Base-by-base conservation (phyloP, 1,140 invertebrate species). In the Drosophila sp. region DNA sequence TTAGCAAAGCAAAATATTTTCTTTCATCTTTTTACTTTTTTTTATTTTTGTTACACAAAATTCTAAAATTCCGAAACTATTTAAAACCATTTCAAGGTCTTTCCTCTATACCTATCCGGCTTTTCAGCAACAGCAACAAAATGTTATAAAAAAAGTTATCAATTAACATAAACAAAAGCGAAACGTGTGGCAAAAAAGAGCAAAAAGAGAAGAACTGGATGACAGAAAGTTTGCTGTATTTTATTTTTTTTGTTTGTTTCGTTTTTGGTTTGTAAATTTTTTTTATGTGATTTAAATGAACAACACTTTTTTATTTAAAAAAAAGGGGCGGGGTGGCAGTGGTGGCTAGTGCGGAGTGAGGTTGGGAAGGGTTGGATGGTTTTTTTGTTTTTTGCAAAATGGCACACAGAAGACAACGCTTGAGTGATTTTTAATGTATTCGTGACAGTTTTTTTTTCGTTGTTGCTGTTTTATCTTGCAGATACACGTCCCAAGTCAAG, bases 351-450 rank as follows among this genome's bases (percentile, higher is more conserved):
- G 41, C 44, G 35, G 27, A 29, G 1, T 32, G 38, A 25, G 4
- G n/a, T 38, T 32, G 38, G 56, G 50, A 35, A 32, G 56, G 32
- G n/a, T 38, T 35, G 11, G 32, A 33, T 56, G 33, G 33, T 56
- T 30, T 56, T 57, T 23, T 25, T 25, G 35, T 23, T 58, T 58
- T 58, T 58, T 58, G 56, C 56, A 30, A 79, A 85, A 82, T 87
- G 75, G 79, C 79, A 87, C 82, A 86, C 76, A 76, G 44, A 50
- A 86, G 80, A 81, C 72, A 80, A 80, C 80, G 83, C 54, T 87
- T 87, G 83, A 87, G 83, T 87, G 83, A 87, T 78, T 87, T 87
- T 87, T 84, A 87, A 87, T 87, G 83, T 87, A 83, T 74, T 71
- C 83, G 83, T 87, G 84, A 86, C 83, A 87, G 87, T 89, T 77